Evolutionary conservation across 2,113 vertebrate genomes (phyloP), one percentile per base, ranked within the genome.

Genomic region (Etheostoma spectabile): DNA sequence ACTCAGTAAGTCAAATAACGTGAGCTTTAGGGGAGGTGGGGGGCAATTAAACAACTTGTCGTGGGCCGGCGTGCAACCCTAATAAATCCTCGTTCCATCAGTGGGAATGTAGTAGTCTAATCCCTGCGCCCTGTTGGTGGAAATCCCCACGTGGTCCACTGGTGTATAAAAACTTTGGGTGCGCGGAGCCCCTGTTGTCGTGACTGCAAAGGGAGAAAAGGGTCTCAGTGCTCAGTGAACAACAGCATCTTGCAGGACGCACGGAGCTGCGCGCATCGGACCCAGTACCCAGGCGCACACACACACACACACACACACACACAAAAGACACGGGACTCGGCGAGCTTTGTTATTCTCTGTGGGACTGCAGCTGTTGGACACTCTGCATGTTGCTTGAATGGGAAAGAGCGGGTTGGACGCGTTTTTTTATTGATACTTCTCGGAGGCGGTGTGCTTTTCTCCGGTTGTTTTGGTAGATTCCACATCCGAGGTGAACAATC

Each of bases 81-180:
- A 81, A 83, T 79, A 81, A 68, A 74, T 65, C 65, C 30, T 27
- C 75, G 72, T 59, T 60, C 61, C 63, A 61, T 68, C 55, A 52
- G 27, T 56, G 57, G 42, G 83, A 69, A 72, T 49, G 77, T 76
- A 51, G 85, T 81, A 71, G 74, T 66, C 56, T 53, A 90, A 90
- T 91, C 89, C 86, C 88, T 35, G 85, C 90, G 90, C 86, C 91
- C 94, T 90, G 94, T 96, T 96, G 96, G 96, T 93, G 91, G 95
- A 94, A 91, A 93, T 92, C 92, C 95, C 95, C 96, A 97, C 96
- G 96, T 97, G 97, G 96, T 91, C 86, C 77, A 92, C 92, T 95
- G 91, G 92, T 86, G 93, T 97, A 96, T 96, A 96, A 96, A 96
- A n/a, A 94, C 94, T 97, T 98, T 94, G 94, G 88, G 93, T 91